Percentiles rank a stretch among this genome's conserved stretches.
Evolutionary conservation across 1,140 invertebrate species (phyloP).

Genomic region (Pomphorhynchus laevis): DNA sequence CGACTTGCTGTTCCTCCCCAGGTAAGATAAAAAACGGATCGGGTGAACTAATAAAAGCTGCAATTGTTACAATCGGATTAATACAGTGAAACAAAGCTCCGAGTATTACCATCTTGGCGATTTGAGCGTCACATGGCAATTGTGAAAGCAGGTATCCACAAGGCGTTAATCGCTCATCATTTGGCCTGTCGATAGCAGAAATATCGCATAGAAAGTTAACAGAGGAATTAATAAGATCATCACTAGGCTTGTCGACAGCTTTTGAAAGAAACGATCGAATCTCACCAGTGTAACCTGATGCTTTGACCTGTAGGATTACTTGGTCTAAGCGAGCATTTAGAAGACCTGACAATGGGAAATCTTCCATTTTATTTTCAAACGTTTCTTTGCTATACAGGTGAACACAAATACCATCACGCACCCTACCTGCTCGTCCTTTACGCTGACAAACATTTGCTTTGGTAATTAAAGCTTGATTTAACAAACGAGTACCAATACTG

Average conservation of each 20-base stretch:
- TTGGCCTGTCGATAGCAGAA: slow-evolving; percentile 21
- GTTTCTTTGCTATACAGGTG: slow-evolving; percentile 28
- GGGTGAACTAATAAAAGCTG: slow-evolving; percentile 1
- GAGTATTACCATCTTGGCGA: slow-evolving; percentile 24
- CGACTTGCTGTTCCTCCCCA: slow-evolving; percentile 20
- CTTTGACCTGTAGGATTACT: slow-evolving; percentile 21
- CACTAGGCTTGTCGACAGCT: slow-evolving; percentile 23
- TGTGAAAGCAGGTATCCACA: slow-evolving; percentile 21
- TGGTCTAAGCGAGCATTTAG: slow-evolving; percentile 71
- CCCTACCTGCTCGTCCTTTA: slow-evolving; percentile 30
- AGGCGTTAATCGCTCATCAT: slow-evolving; percentile 22
- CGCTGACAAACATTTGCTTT: slow-evolving; percentile 29
- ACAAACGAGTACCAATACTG: slow-evolving; percentile 21
- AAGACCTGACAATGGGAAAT: slow-evolving; percentile 34
- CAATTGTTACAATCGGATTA: slow-evolving; percentile 7
- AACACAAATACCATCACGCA: slow-evolving; percentile 36
- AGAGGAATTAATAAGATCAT: slow-evolving; percentile 23
- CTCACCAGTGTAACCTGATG: slow-evolving; percentile 5
- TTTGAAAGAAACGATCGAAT: slow-evolving; percentile 20
- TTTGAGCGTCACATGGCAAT: slow-evolving; percentile 22
- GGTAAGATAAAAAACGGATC: slow-evolving; percentile 11
- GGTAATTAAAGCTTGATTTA: slow-evolving; percentile 21
- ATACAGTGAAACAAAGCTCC: slow-evolving; percentile 19
- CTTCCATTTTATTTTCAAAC: slow-evolving; percentile 15
- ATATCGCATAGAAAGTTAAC: slow-evolving; percentile 17